Percentiles rank a stretch among this genome's conserved stretches.
phyloP scores from a whole-genome alignment of 2,113 vertebrate species.

The rat (Rattus norvegicus) region GRCr8 NC_086039.1:36899501-36900000 shows the following conservation, averaged over 20 bases:
- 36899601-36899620: constrained; percentile 45
- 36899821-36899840: constrained; percentile 7
- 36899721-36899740: constrained; percentile 52
- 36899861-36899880: constrained; percentile 29
- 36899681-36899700: constrained; percentile 71
- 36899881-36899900: constrained; percentile 44
- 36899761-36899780: neutral
- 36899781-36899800: neutral
- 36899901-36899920: constrained; percentile 34
- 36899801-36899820: neutral
- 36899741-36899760: constrained; percentile 58
- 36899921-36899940: neutral
- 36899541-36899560: neutral
- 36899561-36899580: constrained; percentile 32
- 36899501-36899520: constrained; percentile 4
- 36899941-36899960: constrained; percentile 15
- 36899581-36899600: constrained; percentile 54
- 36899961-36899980: neutral
- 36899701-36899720: constrained; percentile 47
- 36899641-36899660: constrained; percentile 61
- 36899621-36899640: constrained; percentile 43
- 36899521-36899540: constrained; percentile 10
- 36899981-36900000: neutral
- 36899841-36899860: neutral
- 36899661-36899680: constrained; percentile 60